A percentile compares a stretch with the other conserved stretches of the same genome.
These are phyloP conservation scores for Muscina levida DNA, from an alignment of 2,888 invertebrate genomes.

Conservation along the genomic window DNA sequence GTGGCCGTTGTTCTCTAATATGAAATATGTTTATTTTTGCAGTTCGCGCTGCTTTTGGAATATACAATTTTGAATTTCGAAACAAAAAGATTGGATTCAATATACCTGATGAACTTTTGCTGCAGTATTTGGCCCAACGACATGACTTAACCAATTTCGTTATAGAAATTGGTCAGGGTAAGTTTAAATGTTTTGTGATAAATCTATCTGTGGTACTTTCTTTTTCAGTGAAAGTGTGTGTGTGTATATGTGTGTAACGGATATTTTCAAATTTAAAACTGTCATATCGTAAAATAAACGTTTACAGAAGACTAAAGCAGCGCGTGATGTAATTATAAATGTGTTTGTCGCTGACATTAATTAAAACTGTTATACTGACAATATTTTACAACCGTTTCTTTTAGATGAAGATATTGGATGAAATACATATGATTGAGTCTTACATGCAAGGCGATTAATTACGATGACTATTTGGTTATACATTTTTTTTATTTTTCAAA, in stretches of 20 bases:
- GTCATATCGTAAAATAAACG: not conserved
- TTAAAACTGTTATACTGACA: slow-evolving; percentile 3
- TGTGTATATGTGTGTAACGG: not conserved
- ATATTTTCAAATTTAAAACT: slow-evolving; percentile 26
- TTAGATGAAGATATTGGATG: not conserved
- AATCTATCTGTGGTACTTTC: not conserved
- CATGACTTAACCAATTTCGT: slow-evolving; percentile 78
- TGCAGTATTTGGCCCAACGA: slow-evolving; percentile 76
- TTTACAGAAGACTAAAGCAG: not conserved
- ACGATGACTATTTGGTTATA: too few species aligned
- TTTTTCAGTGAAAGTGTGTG: not conserved
- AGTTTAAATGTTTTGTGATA: slow-evolving; percentile 55
- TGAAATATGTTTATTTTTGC: slow-evolving; percentile 46
- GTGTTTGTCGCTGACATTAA: not conserved
- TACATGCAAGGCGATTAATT: too few species aligned
- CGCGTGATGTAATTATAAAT: slow-evolving; percentile 12
- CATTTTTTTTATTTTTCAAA: too few species aligned
- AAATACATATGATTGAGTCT: too few species aligned
- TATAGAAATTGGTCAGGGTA: slow-evolving; percentile 78
- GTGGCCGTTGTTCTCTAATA: slow-evolving; percentile 31
- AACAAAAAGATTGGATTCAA: slow-evolving; percentile 78
- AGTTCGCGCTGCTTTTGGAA: slow-evolving; percentile 75
- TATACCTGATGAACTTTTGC: slow-evolving; percentile 76
- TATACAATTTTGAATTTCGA: slow-evolving; percentile 76
- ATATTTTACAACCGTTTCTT: slow-evolving; percentile 1